Evolutionary conservation across 2,113 vertebrate species (phyloP).

Genomic region (Notarius quadriscutis): DNA sequence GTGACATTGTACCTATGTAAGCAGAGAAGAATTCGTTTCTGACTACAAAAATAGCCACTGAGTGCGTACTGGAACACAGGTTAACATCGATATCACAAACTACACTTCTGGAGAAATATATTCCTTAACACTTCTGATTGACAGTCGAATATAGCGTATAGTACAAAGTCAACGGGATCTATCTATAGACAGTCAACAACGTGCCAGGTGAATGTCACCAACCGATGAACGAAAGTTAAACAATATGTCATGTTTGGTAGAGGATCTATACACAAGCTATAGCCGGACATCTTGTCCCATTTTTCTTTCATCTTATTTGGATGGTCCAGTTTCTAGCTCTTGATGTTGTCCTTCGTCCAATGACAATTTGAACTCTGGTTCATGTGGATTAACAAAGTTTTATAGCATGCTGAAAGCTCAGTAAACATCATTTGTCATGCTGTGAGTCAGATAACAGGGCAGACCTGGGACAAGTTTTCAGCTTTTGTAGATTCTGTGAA

Average conservation of each 20-base stretch:
- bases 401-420: background rate
- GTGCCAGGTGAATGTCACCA: background rate
- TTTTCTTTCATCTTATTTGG: background rate
- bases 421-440: background rate
- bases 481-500: no score
- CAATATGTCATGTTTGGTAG: background rate
- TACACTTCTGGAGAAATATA: background rate
- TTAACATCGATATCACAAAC: background rate
- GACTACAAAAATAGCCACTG: background rate
- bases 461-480: no score
- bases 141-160: background rate
- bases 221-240: background rate
- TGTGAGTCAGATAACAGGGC: background rate
- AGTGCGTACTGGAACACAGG: background rate
- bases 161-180: background rate
- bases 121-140: background rate
- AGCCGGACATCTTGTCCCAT: background rate
- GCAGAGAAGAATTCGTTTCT: background rate
- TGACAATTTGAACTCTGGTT: background rate
- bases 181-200: background rate
- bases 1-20: background rate
- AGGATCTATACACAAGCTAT: background rate
- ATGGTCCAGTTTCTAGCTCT: background rate
- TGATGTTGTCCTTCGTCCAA: background rate
- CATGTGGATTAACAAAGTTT: background rate